A percentile compares a stretch with the other conserved stretches of the same genome.
Evolutionary conservation across 92 coral and sea anemone genomes (phyloP).

Genomic region (Isaurus tuberculatus): DNA sequence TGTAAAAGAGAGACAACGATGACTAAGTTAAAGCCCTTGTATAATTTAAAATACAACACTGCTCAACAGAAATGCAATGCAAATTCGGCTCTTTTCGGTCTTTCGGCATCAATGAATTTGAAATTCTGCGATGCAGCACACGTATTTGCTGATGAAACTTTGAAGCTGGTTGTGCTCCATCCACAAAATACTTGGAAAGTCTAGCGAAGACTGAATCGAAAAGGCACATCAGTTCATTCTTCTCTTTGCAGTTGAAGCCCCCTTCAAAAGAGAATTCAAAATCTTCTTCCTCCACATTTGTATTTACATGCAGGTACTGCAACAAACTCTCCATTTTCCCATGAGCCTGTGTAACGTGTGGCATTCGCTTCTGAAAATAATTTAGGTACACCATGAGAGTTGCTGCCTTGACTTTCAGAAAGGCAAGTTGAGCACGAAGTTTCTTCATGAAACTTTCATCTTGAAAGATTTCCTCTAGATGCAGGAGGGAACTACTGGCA

Average conservation of each 20-base stretch:
- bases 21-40: no score
- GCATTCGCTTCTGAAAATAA: slow-evolving; percentile 43
- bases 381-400: slow-evolving; percentile 32
- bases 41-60: no score
- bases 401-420: slow-evolving; percentile 46
- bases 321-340: slow-evolving; percentile 50
- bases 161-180: slow-evolving; percentile 32
- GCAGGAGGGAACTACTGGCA: slow-evolving; percentile 55
- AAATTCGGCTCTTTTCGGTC: no score
- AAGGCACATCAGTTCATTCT: background rate
- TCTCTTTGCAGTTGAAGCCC: slow-evolving; percentile 25
- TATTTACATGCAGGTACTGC: slow-evolving; percentile 30
- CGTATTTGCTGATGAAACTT: slow-evolving; percentile 11
- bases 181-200: slow-evolving; percentile 6
- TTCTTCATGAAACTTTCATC: slow-evolving; percentile 42
- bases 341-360: slow-evolving; percentile 58
- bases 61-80: no score
- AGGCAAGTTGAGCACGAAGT: slow-evolving; percentile 47
- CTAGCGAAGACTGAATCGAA: slow-evolving; percentile 22
- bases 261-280: slow-evolving; percentile 35
- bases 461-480: slow-evolving; percentile 50
- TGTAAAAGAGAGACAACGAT: no score
- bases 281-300: slow-evolving; percentile 27
- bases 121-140: slow-evolving; percentile 1
- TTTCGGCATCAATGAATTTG: no score